phyloP scores from a whole-genome alignment of 2,888 invertebrate species.

The Rhagophthalmus giganteus region DNA sequence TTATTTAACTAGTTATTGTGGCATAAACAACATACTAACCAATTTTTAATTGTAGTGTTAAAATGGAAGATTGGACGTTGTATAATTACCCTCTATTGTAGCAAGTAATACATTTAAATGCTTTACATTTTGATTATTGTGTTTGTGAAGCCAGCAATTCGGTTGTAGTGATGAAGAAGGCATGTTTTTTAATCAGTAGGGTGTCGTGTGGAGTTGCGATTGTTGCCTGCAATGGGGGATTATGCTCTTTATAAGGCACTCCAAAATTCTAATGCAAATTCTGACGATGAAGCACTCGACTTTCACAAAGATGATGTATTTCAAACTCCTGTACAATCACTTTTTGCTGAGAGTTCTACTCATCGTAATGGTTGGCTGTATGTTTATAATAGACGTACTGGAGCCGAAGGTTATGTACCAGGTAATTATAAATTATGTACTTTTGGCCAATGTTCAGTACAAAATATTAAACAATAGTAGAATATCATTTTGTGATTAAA shows the following conservation, averaged over 20 bases:
- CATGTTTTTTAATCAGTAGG: slow-evolving; percentile 19
- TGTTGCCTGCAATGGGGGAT: slow-evolving; percentile 50
- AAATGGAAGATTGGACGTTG: slow-evolving; percentile 27
- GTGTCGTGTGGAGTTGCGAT: slow-evolving; percentile 25
- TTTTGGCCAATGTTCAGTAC: no score
- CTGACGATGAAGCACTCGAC: slow-evolving; percentile 45
- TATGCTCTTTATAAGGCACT: slow-evolving; percentile 54
- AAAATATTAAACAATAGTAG: no score
- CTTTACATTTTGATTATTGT: slow-evolving; percentile 18
- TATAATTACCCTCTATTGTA: background rate
- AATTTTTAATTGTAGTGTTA: no score
- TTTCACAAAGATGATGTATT: slow-evolving; percentile 55
- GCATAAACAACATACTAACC: no score
- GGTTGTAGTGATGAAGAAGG: slow-evolving; percentile 22
- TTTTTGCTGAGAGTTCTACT: slow-evolving; percentile 43
- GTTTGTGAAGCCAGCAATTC: slow-evolving; percentile 23
- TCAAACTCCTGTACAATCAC: slow-evolving; percentile 50
- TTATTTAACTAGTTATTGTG: no score
- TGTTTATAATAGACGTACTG: slow-evolving; percentile 54
- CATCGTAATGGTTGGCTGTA: slow-evolving; percentile 52
- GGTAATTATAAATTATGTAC: slow-evolving; percentile 45
- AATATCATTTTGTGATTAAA: no score
- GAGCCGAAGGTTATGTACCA: slow-evolving; percentile 53
- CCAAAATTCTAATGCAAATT: slow-evolving; percentile 48
- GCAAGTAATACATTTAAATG: slow-evolving; percentile 19